phyloP scores from a whole-genome alignment of 53 echinoderm and acorn worm species.

The Holothuria scabra region DNA sequence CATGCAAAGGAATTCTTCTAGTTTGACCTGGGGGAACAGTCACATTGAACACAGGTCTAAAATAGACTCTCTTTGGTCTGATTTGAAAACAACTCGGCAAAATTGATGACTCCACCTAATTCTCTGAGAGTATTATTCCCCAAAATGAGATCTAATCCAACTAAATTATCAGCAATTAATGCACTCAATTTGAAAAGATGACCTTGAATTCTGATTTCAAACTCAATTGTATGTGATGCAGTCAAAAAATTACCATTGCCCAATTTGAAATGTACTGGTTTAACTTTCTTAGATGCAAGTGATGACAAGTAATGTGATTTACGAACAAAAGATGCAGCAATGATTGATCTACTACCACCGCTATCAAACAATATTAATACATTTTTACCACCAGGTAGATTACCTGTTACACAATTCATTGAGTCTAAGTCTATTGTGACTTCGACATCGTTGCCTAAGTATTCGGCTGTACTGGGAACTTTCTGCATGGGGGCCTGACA shows the following conservation, averaged over 20 bases:
- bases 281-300: conserved; percentile 1
- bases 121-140: too few relatives aligned
- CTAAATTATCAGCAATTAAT: too few relatives aligned
- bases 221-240: background rate
- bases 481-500: background rate
- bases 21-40: too few relatives aligned
- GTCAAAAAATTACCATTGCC: background rate
- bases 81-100: too few relatives aligned
- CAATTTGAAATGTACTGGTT: conserved; percentile 4
- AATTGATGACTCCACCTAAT: too few relatives aligned
- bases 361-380: conserved; percentile 9
- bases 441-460: background rate
- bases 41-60: too few relatives aligned
- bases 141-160: too few relatives aligned
- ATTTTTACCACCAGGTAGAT: background rate
- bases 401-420: background rate
- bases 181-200: background rate
- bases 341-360: background rate
- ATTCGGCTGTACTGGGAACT: background rate
- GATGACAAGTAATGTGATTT: conserved; percentile 20
- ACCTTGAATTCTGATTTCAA: background rate
- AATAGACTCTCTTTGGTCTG: too few relatives aligned
- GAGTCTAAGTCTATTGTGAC: background rate
- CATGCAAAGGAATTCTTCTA: background rate
- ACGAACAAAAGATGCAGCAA: conserved; percentile 15